A percentile compares a stretch with the other conserved stretches of the same genome.
phyloP scores from a whole-genome alignment of 2,113 vertebrate genomes.

The Crotalus horridus region DNA sequence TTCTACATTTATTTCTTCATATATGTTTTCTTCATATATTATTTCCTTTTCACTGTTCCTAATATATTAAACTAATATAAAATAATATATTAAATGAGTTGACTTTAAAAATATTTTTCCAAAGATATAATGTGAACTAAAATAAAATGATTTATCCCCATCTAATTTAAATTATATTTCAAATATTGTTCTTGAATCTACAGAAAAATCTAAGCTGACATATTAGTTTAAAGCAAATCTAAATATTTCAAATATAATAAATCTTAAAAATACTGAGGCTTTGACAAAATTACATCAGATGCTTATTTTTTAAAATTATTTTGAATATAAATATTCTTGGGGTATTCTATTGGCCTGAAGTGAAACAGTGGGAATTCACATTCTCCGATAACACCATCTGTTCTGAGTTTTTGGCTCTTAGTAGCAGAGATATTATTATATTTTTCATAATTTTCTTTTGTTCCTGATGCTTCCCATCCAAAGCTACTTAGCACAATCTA shows the following conservation, averaged over 20 bases:
- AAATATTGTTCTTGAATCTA: not conserved
- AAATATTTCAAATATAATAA: not conserved
- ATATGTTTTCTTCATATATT: not conserved
- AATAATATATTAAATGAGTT: not conserved
- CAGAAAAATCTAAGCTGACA: not conserved
- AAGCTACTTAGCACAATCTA: not conserved
- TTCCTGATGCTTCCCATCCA: not conserved
- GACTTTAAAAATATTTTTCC: not conserved
- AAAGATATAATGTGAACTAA: not conserved
- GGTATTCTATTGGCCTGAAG: not conserved
- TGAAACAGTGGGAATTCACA: not conserved
- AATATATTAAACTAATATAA: not conserved
- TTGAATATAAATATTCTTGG: not conserved
- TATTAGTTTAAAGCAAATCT: not conserved
- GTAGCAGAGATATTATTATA: not conserved
- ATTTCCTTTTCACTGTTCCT: not conserved
- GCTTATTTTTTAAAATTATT: slow-evolving; percentile 4
- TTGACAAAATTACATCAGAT: not conserved
- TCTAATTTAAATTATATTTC: not conserved
- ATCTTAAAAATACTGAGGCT: not conserved
- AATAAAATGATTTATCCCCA: not conserved
- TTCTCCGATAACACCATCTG: slow-evolving; percentile 11
- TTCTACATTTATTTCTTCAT: not conserved
- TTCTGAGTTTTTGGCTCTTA: not conserved
- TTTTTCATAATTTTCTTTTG: not conserved